Percentiles rank a stretch among this genome's conserved stretches.
phyloP scores from a whole-genome alignment of 2,888 invertebrate genomes.

The Lycia hirtaria region DNA sequence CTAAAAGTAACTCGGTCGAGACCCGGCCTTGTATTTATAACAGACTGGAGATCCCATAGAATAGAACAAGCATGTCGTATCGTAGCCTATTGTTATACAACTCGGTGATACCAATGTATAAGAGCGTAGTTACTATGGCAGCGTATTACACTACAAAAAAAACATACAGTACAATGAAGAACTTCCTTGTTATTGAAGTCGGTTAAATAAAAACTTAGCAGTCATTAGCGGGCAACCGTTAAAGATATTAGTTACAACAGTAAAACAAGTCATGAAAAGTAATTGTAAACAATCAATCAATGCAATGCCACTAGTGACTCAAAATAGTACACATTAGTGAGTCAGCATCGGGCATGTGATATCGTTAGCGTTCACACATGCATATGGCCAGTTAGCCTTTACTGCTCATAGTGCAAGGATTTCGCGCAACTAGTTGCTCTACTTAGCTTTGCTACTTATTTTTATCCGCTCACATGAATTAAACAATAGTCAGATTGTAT shows the following conservation, averaged over 20 bases:
- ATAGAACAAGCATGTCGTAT: too few species aligned
- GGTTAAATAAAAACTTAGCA: too few species aligned
- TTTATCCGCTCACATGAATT: background rate
- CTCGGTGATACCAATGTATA: too few species aligned
- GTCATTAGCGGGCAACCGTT: too few species aligned
- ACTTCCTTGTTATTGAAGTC: too few species aligned
- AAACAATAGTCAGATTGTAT: background rate
- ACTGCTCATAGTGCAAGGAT: slow-evolving; percentile 57
- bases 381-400: slow-evolving; percentile 58
- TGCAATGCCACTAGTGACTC: slow-evolving; percentile 30
- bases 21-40: too few species aligned
- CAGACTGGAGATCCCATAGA: too few species aligned
- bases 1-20: too few species aligned
- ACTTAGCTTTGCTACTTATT: slow-evolving; percentile 26
- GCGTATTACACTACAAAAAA: too few species aligned
- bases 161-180: too few species aligned
- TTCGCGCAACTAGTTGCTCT: slow-evolving; percentile 42
- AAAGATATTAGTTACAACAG: background rate
- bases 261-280: slow-evolving; percentile 2
- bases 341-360: slow-evolving; percentile 51
- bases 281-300: slow-evolving; percentile 29
- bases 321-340: slow-evolving; percentile 44
- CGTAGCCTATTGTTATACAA: too few species aligned
- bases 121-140: too few species aligned
- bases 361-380: slow-evolving; percentile 49